Percentiles rank a stretch among this genome's conserved stretches.
Conservation (phyloP, 1,140 invertebrate species). For the Melanaphis sacchari region DNA sequence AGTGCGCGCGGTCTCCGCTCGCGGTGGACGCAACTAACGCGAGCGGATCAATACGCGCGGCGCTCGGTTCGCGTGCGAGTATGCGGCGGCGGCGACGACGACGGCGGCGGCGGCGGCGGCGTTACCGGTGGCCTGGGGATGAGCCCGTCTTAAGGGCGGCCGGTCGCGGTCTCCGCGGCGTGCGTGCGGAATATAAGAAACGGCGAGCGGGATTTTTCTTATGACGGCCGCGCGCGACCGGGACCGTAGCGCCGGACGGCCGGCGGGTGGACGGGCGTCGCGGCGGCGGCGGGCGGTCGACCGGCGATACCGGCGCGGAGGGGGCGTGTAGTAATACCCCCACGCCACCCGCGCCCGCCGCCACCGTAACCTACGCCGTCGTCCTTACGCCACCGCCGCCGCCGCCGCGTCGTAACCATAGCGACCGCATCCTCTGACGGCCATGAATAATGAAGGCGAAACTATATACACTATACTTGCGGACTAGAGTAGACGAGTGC, state of each 20-base stretch:
- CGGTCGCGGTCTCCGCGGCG: neutral
- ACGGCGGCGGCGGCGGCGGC: neutral
- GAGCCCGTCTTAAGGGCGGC: conserved; percentile 55
- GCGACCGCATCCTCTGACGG: conserved; percentile 47
- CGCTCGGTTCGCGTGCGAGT: neutral
- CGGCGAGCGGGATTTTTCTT: conserved; percentile 44
- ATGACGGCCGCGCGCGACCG: conserved; percentile 3
- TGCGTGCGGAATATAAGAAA: conserved; percentile 45
- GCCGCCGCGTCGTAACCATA: conserved; percentile 39
- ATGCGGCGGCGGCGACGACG: neutral
- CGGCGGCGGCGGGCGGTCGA: neutral
- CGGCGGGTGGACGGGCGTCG: neutral
- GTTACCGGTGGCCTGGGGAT: neutral
- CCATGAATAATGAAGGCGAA: conserved; percentile 57
- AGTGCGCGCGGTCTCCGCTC: conserved; percentile 11
- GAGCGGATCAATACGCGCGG: conserved; percentile 34
- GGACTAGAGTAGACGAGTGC: neutral
- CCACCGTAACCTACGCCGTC: neutral
- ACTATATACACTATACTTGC: conserved; percentile 6
- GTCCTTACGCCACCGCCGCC: neutral
- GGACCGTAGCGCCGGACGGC: neutral
- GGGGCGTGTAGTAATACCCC: neutral
- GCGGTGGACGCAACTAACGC: neutral
- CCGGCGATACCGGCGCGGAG: neutral
- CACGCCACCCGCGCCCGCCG: neutral